Evolutionary conservation across 2,888 invertebrate species (phyloP).

Genomic region (Platycnemis pennipes): DNA sequence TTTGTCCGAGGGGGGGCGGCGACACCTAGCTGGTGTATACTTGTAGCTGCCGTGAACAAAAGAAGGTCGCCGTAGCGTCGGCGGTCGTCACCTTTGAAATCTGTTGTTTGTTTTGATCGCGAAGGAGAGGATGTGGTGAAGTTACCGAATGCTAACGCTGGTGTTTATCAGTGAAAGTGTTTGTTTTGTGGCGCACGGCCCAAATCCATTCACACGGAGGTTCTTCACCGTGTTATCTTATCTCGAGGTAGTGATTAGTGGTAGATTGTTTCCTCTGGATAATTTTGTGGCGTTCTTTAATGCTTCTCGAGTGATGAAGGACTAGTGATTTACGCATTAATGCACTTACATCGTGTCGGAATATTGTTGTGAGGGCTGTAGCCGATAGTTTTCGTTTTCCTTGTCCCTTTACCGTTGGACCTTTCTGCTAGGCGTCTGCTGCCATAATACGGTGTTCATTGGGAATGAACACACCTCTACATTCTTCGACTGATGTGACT

Average conservation of each 20-base stretch:
- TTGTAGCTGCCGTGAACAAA: not conserved
- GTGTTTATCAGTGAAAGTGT: not conserved
- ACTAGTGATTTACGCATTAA: not conserved
- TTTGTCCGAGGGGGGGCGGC: not conserved
- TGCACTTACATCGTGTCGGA: not conserved
- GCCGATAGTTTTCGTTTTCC: too few relatives aligned
- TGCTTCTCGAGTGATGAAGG: not conserved
- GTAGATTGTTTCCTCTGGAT: not conserved
- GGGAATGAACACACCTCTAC: too few relatives aligned
- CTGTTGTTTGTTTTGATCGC: not conserved
- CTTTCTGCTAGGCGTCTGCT: too few relatives aligned
- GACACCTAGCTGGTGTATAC: not conserved
- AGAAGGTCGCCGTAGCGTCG: constrained; percentile 36
- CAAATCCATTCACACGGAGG: not conserved
- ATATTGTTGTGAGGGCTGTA: not conserved
- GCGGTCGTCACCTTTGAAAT: constrained; percentile 34
- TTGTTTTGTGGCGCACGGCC: not conserved
- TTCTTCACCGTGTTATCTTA: not conserved
- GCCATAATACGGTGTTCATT: too few relatives aligned
- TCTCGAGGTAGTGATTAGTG: not conserved
- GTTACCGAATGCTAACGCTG: not conserved
- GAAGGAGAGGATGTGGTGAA: not conserved
- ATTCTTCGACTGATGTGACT: too few relatives aligned
- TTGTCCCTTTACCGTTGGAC: too few relatives aligned
- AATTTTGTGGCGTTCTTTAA: not conserved